A percentile compares a stretch with the other conserved stretches of the same genome.
phyloP scores from a whole-genome alignment of 2,888 invertebrate genomes.

The Acanthosoma haemorrhoidale region DNA sequence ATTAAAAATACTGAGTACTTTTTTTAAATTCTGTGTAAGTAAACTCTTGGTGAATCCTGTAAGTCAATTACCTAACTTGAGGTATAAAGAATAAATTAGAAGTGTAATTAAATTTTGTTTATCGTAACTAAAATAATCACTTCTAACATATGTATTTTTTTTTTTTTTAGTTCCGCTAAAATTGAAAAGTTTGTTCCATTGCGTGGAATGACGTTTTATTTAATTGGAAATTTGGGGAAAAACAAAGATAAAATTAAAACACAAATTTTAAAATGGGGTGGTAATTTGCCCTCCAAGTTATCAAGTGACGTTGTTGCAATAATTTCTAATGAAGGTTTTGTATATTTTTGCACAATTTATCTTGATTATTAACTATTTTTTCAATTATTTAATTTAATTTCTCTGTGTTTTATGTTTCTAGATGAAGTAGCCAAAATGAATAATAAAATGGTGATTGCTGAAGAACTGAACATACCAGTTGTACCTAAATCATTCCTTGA shows the following conservation, averaged over 20 bases:
- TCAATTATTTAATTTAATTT: background rate
- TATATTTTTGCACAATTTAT: background rate
- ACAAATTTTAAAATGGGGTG: constrained; percentile 69
- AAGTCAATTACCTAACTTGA: no score
- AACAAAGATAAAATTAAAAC: constrained; percentile 61
- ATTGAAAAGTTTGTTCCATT: constrained; percentile 63
- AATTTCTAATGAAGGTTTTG: constrained; percentile 58
- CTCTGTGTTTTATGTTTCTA: constrained; percentile 42
- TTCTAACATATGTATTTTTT: constrained; percentile 38
- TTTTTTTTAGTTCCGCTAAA: constrained; percentile 52
- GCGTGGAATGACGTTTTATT: constrained; percentile 70
- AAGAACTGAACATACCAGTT: constrained; percentile 68
- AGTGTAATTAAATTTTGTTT: no score
- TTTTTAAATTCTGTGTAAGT: no score
- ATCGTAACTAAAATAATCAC: no score
- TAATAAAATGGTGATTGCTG: constrained; percentile 60
- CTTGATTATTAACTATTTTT: background rate
- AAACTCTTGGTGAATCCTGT: no score
- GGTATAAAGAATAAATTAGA: no score
- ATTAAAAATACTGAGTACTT: no score
- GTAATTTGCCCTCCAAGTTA: constrained; percentile 62
- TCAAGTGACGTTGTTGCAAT: constrained; percentile 64
- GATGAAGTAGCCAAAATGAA: constrained; percentile 63
- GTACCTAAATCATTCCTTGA: constrained; percentile 70
- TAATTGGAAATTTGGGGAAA: constrained; percentile 55